Evolutionary conservation across 2,113 vertebrate species (phyloP).

Genomic region (Psittacara wagleri): DNA sequence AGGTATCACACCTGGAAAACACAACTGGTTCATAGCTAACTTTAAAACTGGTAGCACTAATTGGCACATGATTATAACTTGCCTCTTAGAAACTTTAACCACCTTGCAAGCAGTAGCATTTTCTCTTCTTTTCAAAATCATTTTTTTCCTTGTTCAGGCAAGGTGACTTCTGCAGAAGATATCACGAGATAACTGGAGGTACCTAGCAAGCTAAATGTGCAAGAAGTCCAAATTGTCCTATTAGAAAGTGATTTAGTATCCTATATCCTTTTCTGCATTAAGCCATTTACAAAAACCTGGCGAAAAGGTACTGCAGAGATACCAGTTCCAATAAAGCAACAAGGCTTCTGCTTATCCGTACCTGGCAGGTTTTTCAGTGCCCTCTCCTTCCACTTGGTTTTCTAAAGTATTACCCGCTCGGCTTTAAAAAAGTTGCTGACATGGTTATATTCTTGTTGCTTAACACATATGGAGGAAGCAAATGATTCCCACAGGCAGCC

Average conservation of each 20-base stretch:
- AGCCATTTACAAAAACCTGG: background rate
- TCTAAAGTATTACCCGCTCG: background rate
- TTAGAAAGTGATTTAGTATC: background rate
- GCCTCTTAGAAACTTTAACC: background rate
- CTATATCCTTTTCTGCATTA: background rate
- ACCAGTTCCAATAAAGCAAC: background rate
- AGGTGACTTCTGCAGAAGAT: background rate
- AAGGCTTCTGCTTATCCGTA: background rate
- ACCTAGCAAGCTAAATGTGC: constrained; percentile 1
- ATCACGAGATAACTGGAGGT: background rate
- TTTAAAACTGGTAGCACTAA: background rate
- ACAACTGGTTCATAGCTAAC: background rate
- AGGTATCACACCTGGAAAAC: background rate
- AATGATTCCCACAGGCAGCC: background rate
- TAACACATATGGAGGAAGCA: background rate
- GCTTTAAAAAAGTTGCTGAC: background rate
- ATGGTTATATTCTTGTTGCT: background rate
- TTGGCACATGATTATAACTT: background rate
- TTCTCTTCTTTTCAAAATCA: background rate
- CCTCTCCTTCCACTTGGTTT: background rate
- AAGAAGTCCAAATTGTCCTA: background rate
- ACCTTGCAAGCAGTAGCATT: background rate
- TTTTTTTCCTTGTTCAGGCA: background rate
- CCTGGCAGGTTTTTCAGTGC: background rate
- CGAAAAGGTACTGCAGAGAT: background rate